phyloP scores from a whole-genome alignment of 1,140 invertebrate genomes.

The Drosophila elegans region DNA sequence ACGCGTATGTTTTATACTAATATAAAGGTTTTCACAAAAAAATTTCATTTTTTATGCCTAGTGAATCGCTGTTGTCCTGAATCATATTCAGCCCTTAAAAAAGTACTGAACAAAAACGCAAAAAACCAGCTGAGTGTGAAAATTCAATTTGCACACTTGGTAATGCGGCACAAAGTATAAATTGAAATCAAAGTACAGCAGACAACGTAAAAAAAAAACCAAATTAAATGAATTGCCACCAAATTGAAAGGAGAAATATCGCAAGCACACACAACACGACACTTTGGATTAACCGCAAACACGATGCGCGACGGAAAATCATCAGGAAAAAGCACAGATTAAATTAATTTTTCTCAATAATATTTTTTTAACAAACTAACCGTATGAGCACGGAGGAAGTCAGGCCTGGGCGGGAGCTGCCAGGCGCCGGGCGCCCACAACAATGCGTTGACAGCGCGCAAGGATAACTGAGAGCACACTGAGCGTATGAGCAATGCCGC shows the following conservation, averaged over 20 bases:
- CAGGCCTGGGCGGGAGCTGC: conserved; percentile 21
- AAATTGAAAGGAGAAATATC: conserved; percentile 34
- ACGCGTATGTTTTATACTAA: conserved; percentile 15
- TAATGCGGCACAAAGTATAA: conserved; percentile 52
- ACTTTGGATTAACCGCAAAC: conserved; percentile 32
- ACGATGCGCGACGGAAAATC: neutral
- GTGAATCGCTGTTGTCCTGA: conserved; percentile 54
- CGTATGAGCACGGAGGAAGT: conserved; percentile 36
- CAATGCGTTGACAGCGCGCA: conserved; percentile 76
- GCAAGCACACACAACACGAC: conserved; percentile 5
- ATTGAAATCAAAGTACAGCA: conserved; percentile 64
- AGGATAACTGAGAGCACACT: conserved; percentile 77
- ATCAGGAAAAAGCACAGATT: conserved; percentile 26
- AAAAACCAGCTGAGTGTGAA: conserved; percentile 36
- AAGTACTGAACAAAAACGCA: neutral
- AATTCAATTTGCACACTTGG: conserved; percentile 65
- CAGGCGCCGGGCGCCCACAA: conserved; percentile 61
- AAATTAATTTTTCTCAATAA: conserved; percentile 38
- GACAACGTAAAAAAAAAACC: conserved; percentile 20
- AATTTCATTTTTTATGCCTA: conserved; percentile 60
- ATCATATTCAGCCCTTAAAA: neutral
- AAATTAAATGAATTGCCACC: conserved; percentile 39
- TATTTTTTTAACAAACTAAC: conserved; percentile 58
- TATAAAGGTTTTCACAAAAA: conserved; percentile 26
- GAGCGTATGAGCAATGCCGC: conserved; percentile 76